Evolutionary conservation across 2,113 vertebrate genomes (phyloP).

Genomic region (Haliaeetus leucogaster): DNA sequence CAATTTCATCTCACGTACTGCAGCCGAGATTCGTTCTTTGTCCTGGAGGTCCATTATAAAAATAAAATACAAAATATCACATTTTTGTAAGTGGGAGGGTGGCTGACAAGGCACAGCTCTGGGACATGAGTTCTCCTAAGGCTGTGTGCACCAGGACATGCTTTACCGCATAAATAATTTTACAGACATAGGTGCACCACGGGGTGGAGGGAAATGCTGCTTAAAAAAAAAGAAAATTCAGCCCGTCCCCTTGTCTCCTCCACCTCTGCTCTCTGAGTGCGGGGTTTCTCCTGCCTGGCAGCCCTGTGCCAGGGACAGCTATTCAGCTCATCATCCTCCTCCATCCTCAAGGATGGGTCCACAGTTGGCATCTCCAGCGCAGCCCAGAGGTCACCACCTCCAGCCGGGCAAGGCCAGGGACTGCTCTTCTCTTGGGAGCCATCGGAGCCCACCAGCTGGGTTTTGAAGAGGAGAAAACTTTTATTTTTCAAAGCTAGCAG

Average conservation of each 20-base stretch:
- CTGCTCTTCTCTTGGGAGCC: neutral
- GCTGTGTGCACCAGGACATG: neutral
- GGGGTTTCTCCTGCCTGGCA: neutral
- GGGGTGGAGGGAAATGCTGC: neutral
- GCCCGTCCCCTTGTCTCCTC: neutral
- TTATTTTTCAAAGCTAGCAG: neutral
- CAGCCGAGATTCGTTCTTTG: neutral
- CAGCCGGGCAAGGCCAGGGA: neutral
- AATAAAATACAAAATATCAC: neutral
- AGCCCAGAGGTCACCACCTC: neutral
- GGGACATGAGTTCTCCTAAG: neutral
- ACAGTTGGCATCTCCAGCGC: accelerated
- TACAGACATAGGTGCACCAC: neutral
- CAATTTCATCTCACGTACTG: neutral
- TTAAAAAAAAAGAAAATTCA: neutral
- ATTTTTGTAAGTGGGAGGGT: neutral
- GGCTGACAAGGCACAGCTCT: neutral
- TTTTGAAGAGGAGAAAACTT: neutral
- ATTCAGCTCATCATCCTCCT: neutral
- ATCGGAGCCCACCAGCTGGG: accelerated
- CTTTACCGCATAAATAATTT: neutral
- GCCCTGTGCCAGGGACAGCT: neutral
- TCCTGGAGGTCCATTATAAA: neutral
- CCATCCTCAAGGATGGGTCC: neutral
- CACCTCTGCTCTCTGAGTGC: accelerated